Percentiles rank a stretch among this genome's conserved stretches.
These are phyloP conservation scores for Tetropium fuscum DNA, from an alignment of 2,888 invertebrate genomes.

Conservation along the genomic window DNA sequence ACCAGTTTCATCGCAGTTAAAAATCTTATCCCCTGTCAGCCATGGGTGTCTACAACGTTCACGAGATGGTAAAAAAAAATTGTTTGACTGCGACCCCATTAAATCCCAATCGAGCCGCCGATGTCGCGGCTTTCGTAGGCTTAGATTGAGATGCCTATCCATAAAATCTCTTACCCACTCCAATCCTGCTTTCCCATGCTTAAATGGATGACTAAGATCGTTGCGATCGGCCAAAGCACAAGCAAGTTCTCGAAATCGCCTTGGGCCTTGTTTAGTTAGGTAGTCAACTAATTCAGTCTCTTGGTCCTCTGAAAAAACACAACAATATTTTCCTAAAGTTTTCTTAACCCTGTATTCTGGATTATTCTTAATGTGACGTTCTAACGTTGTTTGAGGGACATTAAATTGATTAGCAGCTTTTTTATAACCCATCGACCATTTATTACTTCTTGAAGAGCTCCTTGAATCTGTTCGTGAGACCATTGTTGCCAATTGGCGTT, in stretches of 20 bases:
- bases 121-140: slow-evolving; percentile 52
- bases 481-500: neutral
- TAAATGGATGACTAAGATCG: slow-evolving; percentile 5
- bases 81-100: slow-evolving; percentile 47
- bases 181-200: slow-evolving; percentile 40
- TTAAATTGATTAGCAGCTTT: slow-evolving; percentile 13
- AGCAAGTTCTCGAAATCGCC: neutral
- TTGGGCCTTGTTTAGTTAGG: too few species aligned
- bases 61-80: slow-evolving; percentile 39
- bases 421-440: slow-evolving; percentile 14
- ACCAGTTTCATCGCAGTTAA: slow-evolving; percentile 25
- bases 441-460: slow-evolving; percentile 11
- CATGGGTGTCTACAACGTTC: slow-evolving; percentile 4
- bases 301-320: neutral
- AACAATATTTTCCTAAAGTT: neutral
- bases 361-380: slow-evolving; percentile 12
- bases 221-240: slow-evolving; percentile 2
- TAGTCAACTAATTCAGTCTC: neutral
- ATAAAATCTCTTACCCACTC: slow-evolving; percentile 53
- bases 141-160: slow-evolving; percentile 45
- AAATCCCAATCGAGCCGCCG: slow-evolving; percentile 50
- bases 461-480: neutral
- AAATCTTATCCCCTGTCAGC: slow-evolving; percentile 15
- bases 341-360: neutral
- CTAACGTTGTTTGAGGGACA: neutral